Percentiles rank a stretch among this genome's conserved stretches.
Conservation (phyloP, 2,797 vertebrate species). For the Acrossocheilus wenchowensis region DNA sequence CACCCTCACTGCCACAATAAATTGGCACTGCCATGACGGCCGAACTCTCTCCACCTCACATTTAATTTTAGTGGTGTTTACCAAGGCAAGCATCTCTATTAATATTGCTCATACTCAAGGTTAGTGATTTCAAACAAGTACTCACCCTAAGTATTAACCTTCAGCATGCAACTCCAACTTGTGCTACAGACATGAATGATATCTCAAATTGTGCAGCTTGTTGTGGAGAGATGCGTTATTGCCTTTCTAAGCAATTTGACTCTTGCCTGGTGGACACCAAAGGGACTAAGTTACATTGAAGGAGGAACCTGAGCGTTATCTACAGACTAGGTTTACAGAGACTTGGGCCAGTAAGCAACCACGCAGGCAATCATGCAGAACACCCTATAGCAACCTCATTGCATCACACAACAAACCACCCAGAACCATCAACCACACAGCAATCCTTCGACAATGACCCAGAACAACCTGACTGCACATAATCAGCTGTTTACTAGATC, state of each 20-base stretch:
- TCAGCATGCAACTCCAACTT: background rate
- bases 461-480: background rate
- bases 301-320: background rate
- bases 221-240: background rate
- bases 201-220: background rate
- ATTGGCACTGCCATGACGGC: background rate
- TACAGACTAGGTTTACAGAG: background rate
- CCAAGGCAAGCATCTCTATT: background rate
- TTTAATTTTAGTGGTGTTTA: background rate
- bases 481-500: background rate
- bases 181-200: background rate
- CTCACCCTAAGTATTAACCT: slow-evolving; percentile 1
- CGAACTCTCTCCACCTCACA: background rate
- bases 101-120: slow-evolving; percentile 3
- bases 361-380: background rate
- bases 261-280: background rate
- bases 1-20: background rate
- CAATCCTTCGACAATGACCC: background rate
- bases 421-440: background rate
- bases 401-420: background rate
- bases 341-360: background rate
- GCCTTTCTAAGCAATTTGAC: background rate
- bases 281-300: background rate
- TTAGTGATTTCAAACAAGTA: background rate
- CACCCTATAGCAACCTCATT: background rate